Base-by-base conservation (phyloP, 2,888 invertebrate genomes). In the Panzeria rudis region DNA sequence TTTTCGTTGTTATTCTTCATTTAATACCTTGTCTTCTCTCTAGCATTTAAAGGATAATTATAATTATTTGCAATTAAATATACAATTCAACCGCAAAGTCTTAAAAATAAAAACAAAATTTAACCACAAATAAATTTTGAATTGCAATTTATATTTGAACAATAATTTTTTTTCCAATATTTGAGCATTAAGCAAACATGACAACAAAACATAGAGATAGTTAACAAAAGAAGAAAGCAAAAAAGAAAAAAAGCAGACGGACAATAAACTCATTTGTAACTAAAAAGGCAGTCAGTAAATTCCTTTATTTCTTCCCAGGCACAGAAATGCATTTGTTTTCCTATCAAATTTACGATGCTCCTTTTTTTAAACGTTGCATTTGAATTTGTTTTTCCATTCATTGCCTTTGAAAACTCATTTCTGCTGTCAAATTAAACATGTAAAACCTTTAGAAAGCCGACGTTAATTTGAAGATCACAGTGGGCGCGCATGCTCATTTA, bases 31-130 rank as follows among this genome's bases (percentile, higher is more conserved):
- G 44, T 72, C 47, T 25, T 47, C 44, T 44, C n/a, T 56, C 44
- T 77, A 73, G 54, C 47, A 83, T 83, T 83, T 84, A 86, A 86
- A 86, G 83, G 81, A 84, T 84, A 81, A 86, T 86, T 86, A 73
- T 73, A 86, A 84, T 86, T 84, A 86, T 83, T 83, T 82, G 77
- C 80, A 86, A 86, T 83, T 83, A 86, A 52, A 73, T 59, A 3
- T 78, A 64, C 61, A 79, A 85, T 71, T 85, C 78, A 79, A 85
- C 85, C 85, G 66, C 78, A 78, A 78, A 61, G 64, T 59, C 44
- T 56, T 20, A 9, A 47, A 85, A 78, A 71, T 17, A 44, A 11
- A 29, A 41, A 11, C n/a, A n/a, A n/a, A n/a, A 8, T 41, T 72
- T 68, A 69, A 82, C 85, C 85, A 38, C 85, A 85, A 82, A 69